Base-by-base conservation (phyloP, 2,113 vertebrate genomes). In the Nasalis larvatus region DNA sequence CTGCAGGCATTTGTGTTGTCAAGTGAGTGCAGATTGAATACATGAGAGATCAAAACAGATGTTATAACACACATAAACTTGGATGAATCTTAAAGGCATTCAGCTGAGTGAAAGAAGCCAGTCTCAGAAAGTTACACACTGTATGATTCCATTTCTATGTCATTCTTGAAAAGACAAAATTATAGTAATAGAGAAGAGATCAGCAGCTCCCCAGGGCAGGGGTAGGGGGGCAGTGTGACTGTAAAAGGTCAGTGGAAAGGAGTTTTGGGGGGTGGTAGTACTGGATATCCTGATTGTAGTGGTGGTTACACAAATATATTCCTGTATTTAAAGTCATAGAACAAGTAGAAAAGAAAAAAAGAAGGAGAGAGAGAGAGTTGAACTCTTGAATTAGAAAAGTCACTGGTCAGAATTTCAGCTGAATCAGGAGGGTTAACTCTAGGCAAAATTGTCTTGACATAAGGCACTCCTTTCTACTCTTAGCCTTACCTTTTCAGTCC, bases 71-170 rank as follows among this genome's bases (percentile, higher is more conserved):
- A 85, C 45, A 88, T 60, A 17, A 56, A n/a, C 16, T 1, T 76
- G 86, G 71, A 56, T 86, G 23, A 83, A 63, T 74, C 73, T 93
- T 86, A 91, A 68, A 91, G 73, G n/a, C 73, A 45, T 93, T 84
- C 49, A n/a, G 78, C 74, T 93, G 71, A 86, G 37, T 86, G 78
- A 83, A 96, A 97, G 68, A 94, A 96, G 89, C 82, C 95, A 91
- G 18, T 78, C 82, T 91, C 83, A 45, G 83, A 92, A 94, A 54
- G n/a, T 86, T 80, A 68, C 30, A 87, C 0, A 25, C 25, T 54
- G 1, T 37, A 78, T 83, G 60, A 47, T 60, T 88, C 68, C 71
- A 77, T 83, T 86, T 92, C 37, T 63, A 27, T n/a, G 42, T 69
- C 78, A 83, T 60, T 86, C 66, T 91, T 60, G 78, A 90, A 96